Base-by-base conservation (phyloP, 2,797 vertebrate genomes). In the Pipistrellus pygmaeus region DNA sequence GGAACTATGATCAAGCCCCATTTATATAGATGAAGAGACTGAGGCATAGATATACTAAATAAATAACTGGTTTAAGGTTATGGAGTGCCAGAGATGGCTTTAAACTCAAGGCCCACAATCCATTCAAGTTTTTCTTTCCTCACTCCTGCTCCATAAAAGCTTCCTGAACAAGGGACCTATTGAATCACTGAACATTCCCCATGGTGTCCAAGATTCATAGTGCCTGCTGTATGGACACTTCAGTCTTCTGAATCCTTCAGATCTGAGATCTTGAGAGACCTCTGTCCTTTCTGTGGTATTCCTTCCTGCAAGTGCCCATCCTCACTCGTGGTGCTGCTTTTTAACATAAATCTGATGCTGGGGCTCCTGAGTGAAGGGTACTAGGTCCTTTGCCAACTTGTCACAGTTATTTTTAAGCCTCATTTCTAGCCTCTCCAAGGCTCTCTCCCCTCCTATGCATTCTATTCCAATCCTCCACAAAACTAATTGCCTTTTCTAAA, bases 11-110 rank as follows among this genome's bases (percentile, higher is more conserved):
- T 25, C n/a, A 90, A 83, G 25, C 4, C 41, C 10, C 27, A 32
- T 88, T 77, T 92, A 51, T 82, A 57, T 30, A 89, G 35, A 76
- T 66, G 68, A 83, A 14, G 44, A 76, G 86, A 91, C 53, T 23
- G n/a, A 73, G 41, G 25, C 7, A 83, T 66, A 88, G 23, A 9
- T 46, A 32, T 55, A 30, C 85, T 90, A 75, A 85, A 83, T 77
- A 91, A 83, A 44, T 41, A 57, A 41, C 4, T 60, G 23, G 3
- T 4, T 17, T 55, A 69, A 85, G n/a, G 6, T 80, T 69, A n/a
- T 20, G 66, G 44, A 77, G 12, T 55, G 6, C 14, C 73, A 84
- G 55, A 77, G 25, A 9, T 57, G 20, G 6, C 20, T 90, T 92
- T 64, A 93, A 38, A 78, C 23, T 27, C 30, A 81, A 30, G 18